Evolutionary conservation across 2,797 vertebrate genomes (phyloP).

Genomic region (Poecilia wingei): DNA sequence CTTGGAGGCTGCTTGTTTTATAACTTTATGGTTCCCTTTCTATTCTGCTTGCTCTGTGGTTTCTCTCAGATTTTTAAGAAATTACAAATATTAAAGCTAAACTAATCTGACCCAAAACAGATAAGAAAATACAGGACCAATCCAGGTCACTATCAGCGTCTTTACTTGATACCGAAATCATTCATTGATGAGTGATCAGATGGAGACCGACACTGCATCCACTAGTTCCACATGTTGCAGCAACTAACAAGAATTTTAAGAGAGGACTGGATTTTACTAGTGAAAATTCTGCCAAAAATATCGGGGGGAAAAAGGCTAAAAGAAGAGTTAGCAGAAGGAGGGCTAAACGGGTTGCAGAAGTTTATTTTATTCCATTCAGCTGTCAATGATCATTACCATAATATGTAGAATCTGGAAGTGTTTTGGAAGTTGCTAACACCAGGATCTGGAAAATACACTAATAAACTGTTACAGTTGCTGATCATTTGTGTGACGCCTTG

Average conservation of each 20-base stretch:
- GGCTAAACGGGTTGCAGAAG: neutral
- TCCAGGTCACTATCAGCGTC: neutral
- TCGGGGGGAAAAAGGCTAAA: neutral
- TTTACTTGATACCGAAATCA: neutral
- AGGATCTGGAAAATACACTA: neutral
- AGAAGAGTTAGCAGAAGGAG: neutral
- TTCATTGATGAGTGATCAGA: neutral
- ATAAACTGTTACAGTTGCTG: neutral
- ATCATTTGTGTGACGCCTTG: neutral
- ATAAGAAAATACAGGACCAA: slow-evolving; percentile 53
- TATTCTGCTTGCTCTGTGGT: neutral
- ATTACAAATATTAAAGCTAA: slow-evolving; percentile 43
- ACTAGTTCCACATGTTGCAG: neutral
- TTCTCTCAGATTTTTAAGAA: slow-evolving; percentile 38
- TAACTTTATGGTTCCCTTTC: slow-evolving; percentile 3
- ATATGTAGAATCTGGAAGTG: neutral
- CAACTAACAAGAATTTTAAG: neutral
- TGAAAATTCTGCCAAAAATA: neutral
- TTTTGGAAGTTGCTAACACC: neutral
- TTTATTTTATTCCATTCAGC: neutral
- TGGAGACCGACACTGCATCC: neutral
- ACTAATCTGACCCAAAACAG: slow-evolving; percentile 52
- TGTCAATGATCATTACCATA: neutral
- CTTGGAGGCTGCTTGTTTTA: slow-evolving; percentile 25
- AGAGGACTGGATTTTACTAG: neutral